These are phyloP conservation scores for Danio choprae DNA, from an alignment of 2,797 vertebrate species.

Conservation along the genomic window DNA sequence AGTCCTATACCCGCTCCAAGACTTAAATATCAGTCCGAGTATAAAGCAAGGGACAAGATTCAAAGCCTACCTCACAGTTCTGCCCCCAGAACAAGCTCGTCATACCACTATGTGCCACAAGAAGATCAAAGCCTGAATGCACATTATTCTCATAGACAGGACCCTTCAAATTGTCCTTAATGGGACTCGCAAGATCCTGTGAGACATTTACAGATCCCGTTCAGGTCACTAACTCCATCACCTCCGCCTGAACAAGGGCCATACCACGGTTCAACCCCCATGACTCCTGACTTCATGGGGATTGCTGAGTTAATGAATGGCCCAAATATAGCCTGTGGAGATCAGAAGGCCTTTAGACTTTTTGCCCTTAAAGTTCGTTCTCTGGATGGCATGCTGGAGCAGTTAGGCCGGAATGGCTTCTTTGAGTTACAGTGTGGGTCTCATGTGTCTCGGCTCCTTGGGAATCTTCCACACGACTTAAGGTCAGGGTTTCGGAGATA, in stretches of 20 bases:
- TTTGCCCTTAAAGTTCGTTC: no score
- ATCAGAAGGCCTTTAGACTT: background rate
- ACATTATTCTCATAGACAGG: background rate
- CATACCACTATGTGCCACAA: background rate
- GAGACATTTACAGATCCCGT: background rate
- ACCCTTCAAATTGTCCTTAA: background rate
- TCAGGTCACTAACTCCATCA: background rate
- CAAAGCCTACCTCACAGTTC: background rate
- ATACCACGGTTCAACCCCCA: background rate
- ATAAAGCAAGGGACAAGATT: background rate
- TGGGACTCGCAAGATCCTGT: background rate
- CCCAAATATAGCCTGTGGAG: background rate
- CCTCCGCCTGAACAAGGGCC: background rate
- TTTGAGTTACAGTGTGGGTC: no score
- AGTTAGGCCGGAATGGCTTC: no score
- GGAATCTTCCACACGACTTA: no score
- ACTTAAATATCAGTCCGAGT: background rate
- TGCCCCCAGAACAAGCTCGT: background rate
- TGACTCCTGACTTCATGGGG: background rate
- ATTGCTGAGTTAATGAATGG: slow-evolving; percentile 3
- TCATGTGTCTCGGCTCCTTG: no score
- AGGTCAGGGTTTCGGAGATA: no score
- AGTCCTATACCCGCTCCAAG: background rate
- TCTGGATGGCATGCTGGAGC: no score
- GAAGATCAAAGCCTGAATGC: background rate